These are phyloP conservation scores for Remorina albescens DNA, from an alignment of 2,797 vertebrate species.

Conservation along the genomic window DNA sequence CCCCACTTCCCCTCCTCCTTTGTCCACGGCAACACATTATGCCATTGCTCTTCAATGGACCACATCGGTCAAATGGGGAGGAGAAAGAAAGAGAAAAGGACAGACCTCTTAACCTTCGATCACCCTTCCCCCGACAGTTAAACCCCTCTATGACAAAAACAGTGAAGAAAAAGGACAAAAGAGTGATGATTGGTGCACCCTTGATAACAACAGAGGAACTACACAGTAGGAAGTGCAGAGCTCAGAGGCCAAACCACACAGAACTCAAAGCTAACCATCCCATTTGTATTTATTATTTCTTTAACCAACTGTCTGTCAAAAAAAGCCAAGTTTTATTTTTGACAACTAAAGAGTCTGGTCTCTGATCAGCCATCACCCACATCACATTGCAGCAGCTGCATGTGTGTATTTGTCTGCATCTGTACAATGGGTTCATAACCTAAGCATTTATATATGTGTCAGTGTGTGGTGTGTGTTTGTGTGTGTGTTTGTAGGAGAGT, in stretches of 20 bases:
- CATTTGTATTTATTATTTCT: constrained; percentile 72
- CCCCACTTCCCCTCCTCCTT: constrained; percentile 53
- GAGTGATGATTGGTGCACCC: constrained; percentile 20
- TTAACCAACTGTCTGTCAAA: constrained; percentile 59
- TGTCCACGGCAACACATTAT: constrained; percentile 79
- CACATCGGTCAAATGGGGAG: constrained; percentile 70
- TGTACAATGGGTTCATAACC: constrained; percentile 64
- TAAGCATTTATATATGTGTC: constrained; percentile 61
- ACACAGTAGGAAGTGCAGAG: constrained; percentile 34
- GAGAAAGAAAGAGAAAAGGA: constrained; percentile 69
- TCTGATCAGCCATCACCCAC: constrained; percentile 79
- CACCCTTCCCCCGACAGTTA: constrained; percentile 59
- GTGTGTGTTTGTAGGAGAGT: constrained; percentile 49
- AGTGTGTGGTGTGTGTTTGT: constrained; percentile 65
- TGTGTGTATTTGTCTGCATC: constrained; percentile 65
- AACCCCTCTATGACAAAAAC: constrained; percentile 40
- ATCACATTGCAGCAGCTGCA: constrained; percentile 66
- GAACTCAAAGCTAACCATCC: constrained; percentile 53
- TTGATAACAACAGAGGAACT: constrained; percentile 43
- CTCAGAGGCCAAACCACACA: constrained; percentile 57
- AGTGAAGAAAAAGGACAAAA: constrained; percentile 36
- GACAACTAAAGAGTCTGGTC: constrained; percentile 48
- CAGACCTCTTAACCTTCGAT: constrained; percentile 77
- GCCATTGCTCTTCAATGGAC: constrained; percentile 78
- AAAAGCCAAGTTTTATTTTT: constrained; percentile 63